Conservation (phyloP, 2,113 vertebrate species). For the Peromyscus leucopus region DNA sequence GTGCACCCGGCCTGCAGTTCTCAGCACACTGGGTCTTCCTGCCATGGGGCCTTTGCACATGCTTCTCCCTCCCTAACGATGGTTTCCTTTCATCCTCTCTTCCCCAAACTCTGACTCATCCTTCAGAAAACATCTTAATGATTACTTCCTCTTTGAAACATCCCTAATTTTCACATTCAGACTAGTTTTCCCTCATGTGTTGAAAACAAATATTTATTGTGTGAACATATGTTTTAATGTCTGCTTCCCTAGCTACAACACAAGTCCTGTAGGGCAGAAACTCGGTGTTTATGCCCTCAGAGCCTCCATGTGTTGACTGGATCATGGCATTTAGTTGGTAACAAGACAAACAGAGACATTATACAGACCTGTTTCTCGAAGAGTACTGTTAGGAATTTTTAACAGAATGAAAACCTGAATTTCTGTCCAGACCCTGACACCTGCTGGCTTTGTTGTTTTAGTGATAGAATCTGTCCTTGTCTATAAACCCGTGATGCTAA, state of each 20-base stretch:
- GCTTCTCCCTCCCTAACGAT: background rate
- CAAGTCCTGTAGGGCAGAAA: background rate
- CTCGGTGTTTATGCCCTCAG: background rate
- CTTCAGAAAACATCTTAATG: slow-evolving; percentile 50
- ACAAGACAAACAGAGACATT: slow-evolving; percentile 48
- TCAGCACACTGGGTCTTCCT: slow-evolving; percentile 12
- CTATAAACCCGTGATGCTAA: slow-evolving; percentile 7
- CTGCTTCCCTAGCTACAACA: background rate
- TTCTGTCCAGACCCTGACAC: slow-evolving; percentile 69
- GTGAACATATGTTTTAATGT: slow-evolving; percentile 32
- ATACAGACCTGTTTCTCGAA: background rate
- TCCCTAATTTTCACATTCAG: slow-evolving; percentile 43
- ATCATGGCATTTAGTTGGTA: slow-evolving; percentile 60
- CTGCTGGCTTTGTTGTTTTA: slow-evolving; percentile 69
- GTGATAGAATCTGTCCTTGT: slow-evolving; percentile 52
- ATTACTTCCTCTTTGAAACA: slow-evolving; percentile 57
- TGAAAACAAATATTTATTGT: slow-evolving; percentile 67
- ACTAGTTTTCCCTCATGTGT: slow-evolving; percentile 40
- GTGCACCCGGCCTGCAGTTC: background rate
- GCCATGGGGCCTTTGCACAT: slow-evolving; percentile 57
- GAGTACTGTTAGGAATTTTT: slow-evolving; percentile 30
- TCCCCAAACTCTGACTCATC: slow-evolving; percentile 55
- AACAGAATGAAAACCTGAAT: slow-evolving; percentile 30
- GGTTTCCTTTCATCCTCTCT: slow-evolving; percentile 43
- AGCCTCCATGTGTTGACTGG: background rate